Percentiles rank a stretch among this genome's conserved stretches.
These are phyloP conservation scores for Elgaria multicarinata DNA, from an alignment of 2,113 vertebrate genomes.

Conservation along the genomic window DNA sequence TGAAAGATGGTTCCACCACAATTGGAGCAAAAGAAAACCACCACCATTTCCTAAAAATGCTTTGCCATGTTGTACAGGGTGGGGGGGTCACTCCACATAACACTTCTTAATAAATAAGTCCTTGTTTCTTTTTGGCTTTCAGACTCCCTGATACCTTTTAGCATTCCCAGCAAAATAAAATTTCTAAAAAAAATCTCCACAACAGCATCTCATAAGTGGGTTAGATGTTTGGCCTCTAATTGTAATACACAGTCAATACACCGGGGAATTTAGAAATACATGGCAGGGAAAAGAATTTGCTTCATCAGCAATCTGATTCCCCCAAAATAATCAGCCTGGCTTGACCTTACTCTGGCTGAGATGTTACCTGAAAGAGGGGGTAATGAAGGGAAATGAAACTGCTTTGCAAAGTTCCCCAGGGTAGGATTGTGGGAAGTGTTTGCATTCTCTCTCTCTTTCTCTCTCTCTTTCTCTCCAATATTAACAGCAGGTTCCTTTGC, in stretches of 20 bases:
- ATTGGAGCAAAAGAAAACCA: not conserved
- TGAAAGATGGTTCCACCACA: not conserved
- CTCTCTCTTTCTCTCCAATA: slow-evolving; percentile 64
- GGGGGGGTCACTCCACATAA: not conserved
- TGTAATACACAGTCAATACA: slow-evolving; percentile 45
- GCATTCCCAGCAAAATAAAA: slow-evolving; percentile 33
- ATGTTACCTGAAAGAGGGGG: slow-evolving; percentile 38
- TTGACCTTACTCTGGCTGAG: slow-evolving; percentile 40
- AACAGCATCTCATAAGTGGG: slow-evolving; percentile 40
- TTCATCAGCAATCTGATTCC: slow-evolving; percentile 50
- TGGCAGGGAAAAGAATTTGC: slow-evolving; percentile 37
- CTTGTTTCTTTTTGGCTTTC: not conserved
- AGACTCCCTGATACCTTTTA: slow-evolving; percentile 17
- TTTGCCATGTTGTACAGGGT: not conserved
- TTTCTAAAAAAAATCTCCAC: not conserved
- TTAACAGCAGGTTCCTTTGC: slow-evolving; percentile 40
- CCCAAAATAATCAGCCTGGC: slow-evolving; percentile 42
- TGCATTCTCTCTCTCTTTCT: slow-evolving; percentile 62
- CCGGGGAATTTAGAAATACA: slow-evolving; percentile 23
- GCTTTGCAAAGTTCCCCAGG: slow-evolving; percentile 57
- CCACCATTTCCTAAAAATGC: not conserved
- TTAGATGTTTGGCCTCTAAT: slow-evolving; percentile 51
- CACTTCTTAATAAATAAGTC: not conserved
- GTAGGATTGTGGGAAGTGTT: slow-evolving; percentile 38
- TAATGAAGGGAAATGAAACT: slow-evolving; percentile 65